Conservation (phyloP, 2,113 vertebrate species). For the Cryptomyrus ogoouensis region DNA sequence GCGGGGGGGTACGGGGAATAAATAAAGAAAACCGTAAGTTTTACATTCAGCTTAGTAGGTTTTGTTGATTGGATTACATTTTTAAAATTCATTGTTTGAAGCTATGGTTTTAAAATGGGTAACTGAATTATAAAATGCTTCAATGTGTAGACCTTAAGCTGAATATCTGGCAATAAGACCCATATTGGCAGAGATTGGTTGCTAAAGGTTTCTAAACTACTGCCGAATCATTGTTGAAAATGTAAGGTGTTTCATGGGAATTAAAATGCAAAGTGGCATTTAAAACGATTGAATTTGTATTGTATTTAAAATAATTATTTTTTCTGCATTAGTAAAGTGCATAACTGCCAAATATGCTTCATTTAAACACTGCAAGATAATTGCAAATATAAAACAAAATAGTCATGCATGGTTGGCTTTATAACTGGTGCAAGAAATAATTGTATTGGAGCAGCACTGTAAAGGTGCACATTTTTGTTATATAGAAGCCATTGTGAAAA, state of each 20-base stretch:
- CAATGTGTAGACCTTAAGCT: neutral
- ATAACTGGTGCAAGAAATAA: neutral
- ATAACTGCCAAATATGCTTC: neutral
- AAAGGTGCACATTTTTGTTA: neutral
- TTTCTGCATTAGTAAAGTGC: neutral
- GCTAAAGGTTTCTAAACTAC: neutral
- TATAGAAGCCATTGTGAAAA: neutral
- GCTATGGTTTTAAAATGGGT: neutral
- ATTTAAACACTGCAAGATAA: neutral
- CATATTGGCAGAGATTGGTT: neutral
- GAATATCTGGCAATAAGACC: neutral
- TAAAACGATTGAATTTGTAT: neutral
- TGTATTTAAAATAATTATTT: neutral
- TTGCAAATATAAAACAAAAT: neutral
- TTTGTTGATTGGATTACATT: neutral
- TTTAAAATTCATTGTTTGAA: neutral
- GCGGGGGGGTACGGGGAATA: neutral
- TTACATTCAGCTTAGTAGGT: neutral
- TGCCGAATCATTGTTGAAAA: neutral
- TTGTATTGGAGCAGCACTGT: neutral
- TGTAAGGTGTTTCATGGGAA: neutral
- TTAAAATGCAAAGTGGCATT: neutral
- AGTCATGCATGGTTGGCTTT: neutral
- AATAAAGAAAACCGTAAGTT: neutral
- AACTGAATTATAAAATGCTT: neutral